These are phyloP conservation scores for Tauraco hartlaubi DNA, from an alignment of 2,797 vertebrate genomes.

Conservation along the genomic window DNA sequence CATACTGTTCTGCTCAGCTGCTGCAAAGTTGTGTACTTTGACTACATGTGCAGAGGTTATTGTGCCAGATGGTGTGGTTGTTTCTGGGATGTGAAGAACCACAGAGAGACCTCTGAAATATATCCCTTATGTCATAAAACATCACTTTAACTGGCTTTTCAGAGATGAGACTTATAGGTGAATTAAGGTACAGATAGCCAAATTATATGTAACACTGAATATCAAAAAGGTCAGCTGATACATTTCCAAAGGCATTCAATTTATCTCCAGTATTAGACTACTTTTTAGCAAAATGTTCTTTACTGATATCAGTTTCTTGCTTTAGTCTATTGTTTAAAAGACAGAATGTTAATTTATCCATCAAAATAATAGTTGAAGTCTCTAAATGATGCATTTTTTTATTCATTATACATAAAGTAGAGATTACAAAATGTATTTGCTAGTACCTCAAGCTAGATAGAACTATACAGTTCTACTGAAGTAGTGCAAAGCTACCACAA, in stretches of 20 bases:
- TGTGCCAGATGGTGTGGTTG: constrained; percentile 44
- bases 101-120: constrained; percentile 37
- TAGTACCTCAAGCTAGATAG: neutral
- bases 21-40: constrained; percentile 20
- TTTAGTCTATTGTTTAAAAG: neutral
- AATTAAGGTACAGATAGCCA: constrained; percentile 27
- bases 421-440: neutral
- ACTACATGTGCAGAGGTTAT: constrained; percentile 44
- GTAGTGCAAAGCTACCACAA: neutral
- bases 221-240: constrained; percentile 23
- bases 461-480: neutral
- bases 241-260: neutral
- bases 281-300: neutral
- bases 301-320: neutral
- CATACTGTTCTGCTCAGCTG: constrained; percentile 7
- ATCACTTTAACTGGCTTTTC: constrained; percentile 38
- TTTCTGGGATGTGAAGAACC: constrained; percentile 35
- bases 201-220: neutral
- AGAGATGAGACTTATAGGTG: neutral
- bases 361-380: neutral
- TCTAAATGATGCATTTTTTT: neutral
- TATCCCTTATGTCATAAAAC: constrained; percentile 42
- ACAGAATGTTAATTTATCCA: neutral
- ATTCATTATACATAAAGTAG: neutral
- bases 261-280: neutral